Percentiles rank a stretch among this genome's conserved stretches.
These are phyloP conservation scores for Gibbula magus DNA, from an alignment of 2,888 invertebrate species.

Conservation along the genomic window DNA sequence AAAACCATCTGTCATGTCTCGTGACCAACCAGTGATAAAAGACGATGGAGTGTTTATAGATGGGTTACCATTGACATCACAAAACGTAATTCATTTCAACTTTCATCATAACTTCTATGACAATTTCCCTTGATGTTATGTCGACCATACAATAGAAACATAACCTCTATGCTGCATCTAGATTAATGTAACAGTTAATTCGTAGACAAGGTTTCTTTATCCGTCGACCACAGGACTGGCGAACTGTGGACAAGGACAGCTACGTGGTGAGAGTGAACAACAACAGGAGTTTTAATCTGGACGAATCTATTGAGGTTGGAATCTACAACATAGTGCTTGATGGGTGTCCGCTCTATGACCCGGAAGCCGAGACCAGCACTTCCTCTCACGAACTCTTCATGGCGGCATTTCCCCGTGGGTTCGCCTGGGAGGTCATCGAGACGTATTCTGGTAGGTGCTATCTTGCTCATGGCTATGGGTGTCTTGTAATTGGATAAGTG, in stretches of 20 bases:
- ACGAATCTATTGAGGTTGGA: slow-evolving; percentile 51
- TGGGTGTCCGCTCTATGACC: slow-evolving; percentile 57
- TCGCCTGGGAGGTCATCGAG: slow-evolving; percentile 60
- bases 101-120: too few species aligned
- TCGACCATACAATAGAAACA: too few species aligned
- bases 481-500: too few species aligned
- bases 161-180: too few species aligned
- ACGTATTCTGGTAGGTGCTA: slow-evolving; percentile 48
- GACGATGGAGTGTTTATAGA: too few species aligned
- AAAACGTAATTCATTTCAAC: too few species aligned
- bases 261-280: slow-evolving; percentile 51
- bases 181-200: too few species aligned
- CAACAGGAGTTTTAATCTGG: slow-evolving; percentile 34
- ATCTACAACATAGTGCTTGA: slow-evolving; percentile 67
- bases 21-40: too few species aligned
- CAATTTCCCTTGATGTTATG: too few species aligned
- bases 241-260: slow-evolving; percentile 37
- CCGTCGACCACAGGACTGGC: slow-evolving; percentile 36
- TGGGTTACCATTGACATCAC: too few species aligned
- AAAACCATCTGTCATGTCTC: too few species aligned
- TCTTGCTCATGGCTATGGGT: too few species aligned
- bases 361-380: slow-evolving; percentile 45
- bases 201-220: neutral
- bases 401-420: slow-evolving; percentile 48
- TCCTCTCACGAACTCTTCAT: slow-evolving; percentile 54